Base-by-base conservation (phyloP, 1,140 invertebrate species). In the Danaus melanippus region DNA sequence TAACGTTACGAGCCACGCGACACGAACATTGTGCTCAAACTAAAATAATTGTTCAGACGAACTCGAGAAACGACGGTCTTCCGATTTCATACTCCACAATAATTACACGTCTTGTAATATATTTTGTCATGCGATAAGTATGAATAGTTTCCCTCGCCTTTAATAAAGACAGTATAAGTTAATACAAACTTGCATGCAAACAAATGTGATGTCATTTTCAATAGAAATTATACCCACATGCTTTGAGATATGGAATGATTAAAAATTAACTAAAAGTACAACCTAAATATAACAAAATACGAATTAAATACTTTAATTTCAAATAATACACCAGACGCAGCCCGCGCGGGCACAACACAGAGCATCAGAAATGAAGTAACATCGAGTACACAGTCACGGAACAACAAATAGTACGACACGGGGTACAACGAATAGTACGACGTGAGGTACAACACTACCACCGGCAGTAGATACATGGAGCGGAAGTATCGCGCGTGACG, bases 231-330 rank as follows among this genome's bases (percentile, higher is more conserved):
- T 60, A 57, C 57, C 59, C 67, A 64, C 59, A 53, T 50, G 44
- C 56, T 15, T 48, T 64, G 64, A 62, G 53, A 61, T 65, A 79
- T 81, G 79, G 79, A 84, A 85, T 84, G 79, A 79, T 71, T 76
- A 76, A 73, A 71, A 69, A 73, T 60, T 58, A 71, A 67, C 75
- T 80, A 79, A 76, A 76, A 58, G 58, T 76, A 77, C 74, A 74
- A 76, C 70, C 73, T 77, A 76, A 75, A 76, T 77, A 71, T 81
- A 80, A 71, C 70, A 77, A 70, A 81, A 79, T 77, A 81, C 70
- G 71, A 74, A 75, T 80, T 81, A 81, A 81, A 84, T 82, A 82
- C 67, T 70, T 78, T 73, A 70, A 62, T 71, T 64, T 67, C 69
- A 78, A 73, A 77, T 66, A 78, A 73, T 64, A 45, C 56, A 64